These are phyloP conservation scores for Knipowitschia caucasica DNA, from an alignment of 2,797 vertebrate genomes.

Conservation along the genomic window DNA sequence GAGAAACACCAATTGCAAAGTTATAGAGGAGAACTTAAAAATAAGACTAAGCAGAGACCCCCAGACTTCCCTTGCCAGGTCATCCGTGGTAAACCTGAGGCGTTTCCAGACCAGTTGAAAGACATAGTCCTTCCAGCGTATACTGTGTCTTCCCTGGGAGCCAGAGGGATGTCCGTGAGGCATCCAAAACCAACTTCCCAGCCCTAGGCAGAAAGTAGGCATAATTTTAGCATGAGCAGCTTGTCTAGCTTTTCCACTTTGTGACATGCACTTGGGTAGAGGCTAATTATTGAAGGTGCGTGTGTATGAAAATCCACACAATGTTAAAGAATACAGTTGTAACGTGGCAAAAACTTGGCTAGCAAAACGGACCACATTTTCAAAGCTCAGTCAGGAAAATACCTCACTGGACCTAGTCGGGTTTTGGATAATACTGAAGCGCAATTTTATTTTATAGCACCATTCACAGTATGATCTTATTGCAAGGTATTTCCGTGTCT, in stretches of 20 bases:
- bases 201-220: no score
- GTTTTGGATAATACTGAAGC: neutral
- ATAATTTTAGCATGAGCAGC: constrained; percentile 21
- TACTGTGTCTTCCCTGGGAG: no score
- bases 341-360: constrained; percentile 35
- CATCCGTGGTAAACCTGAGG: no score
- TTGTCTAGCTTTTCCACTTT: constrained; percentile 23
- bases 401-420: constrained; percentile 1
- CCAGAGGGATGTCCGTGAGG: no score
- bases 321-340: constrained; percentile 46
- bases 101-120: no score
- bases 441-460: neutral
- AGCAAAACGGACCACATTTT: constrained; percentile 25
- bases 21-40: no score
- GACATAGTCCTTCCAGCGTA: no score
- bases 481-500: neutral
- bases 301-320: constrained; percentile 41
- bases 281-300: constrained; percentile 43
- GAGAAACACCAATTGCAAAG: no score
- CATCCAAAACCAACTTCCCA: no score
- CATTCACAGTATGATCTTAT: neutral
- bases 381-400: constrained; percentile 27
- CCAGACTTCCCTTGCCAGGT: no score
- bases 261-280: constrained; percentile 30
- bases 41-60: no score